Base-by-base conservation (phyloP, 2,888 invertebrate species). In the Phoronis australis region DNA sequence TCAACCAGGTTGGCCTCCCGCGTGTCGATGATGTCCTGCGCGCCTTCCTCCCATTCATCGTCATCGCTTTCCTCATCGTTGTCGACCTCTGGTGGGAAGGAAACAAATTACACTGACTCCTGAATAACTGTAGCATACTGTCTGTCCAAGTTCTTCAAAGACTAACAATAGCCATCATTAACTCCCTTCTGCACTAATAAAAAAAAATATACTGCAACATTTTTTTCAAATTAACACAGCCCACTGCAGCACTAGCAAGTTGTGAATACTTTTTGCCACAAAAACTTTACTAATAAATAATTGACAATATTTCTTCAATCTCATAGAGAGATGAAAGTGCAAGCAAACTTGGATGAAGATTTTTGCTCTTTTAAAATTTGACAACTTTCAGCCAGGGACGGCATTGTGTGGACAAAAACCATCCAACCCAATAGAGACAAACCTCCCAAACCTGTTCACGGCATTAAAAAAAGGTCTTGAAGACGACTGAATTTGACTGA, bases 21-120 rank as follows among this genome's bases (percentile, higher is more conserved):
- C n/a, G n/a, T n/a, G 44, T 76, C 76, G 37, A 77, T 74, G 21
- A 76, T 64, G 73, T 94, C 92, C 69, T 92, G 92, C 0, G 90
- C 93, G 9, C 92, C 95, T 59, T 94, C 94, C 73, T 96, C 95
- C 90, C 93, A 94, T 52, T 71, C 75, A 78, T 96, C 93, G 68
- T 96, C 80, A 45, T 79, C 95, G 3, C 91, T 90, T 78, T 90
- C 90, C 68, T 89, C 87, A 69, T 90, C 87, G 78, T 90, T 90
- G 68, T 89, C 87, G 69, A 90, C 87, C 0, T 88, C 90, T 77
- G 91, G 78, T 75, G 61, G 6, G 46, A 51, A 46, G 37, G 31
- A 20, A 48, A 24, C 12, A 31, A 41, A 6, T 23, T 26, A 24
- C 15, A 48, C n/a, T n/a, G 3, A 12, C 23, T n/a, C n/a, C n/a